phyloP scores from a whole-genome alignment of 2,797 vertebrate species.

The Gobio occitaniae region DNA sequence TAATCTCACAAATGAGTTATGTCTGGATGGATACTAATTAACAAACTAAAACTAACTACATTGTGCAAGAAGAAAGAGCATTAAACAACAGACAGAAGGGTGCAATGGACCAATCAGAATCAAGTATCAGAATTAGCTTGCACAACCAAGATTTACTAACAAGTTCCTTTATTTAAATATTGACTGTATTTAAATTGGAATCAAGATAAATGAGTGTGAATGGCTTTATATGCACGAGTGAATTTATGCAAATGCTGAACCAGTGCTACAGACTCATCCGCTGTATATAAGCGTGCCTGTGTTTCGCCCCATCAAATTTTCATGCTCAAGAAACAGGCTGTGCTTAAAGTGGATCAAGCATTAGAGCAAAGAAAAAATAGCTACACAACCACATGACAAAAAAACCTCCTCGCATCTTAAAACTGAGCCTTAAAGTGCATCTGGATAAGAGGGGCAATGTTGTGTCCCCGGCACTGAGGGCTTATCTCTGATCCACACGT shows the following conservation, averaged over 20 bases:
- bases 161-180: not conserved
- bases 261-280: not conserved
- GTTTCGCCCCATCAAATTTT: constrained; percentile 18
- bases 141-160: not conserved
- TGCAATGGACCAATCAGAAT: not conserved
- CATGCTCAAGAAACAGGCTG: constrained; percentile 16
- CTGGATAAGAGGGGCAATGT: not conserved
- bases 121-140: not conserved
- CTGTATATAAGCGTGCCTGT: not conserved
- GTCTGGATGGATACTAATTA: not conserved
- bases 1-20: not conserved
- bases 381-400: not conserved
- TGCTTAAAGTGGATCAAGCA: constrained; percentile 19
- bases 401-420: constrained; percentile 25
- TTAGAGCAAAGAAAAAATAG: constrained; percentile 14
- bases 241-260: constrained; percentile 15
- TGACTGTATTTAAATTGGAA: not conserved
- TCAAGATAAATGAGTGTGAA: not conserved
- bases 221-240: not conserved
- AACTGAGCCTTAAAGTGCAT: constrained; percentile 28
- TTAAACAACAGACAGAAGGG: not conserved
- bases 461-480: constrained; percentile 1
- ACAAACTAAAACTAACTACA: too few relatives aligned
- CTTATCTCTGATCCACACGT: constrained; percentile 37
- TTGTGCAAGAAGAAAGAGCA: not conserved